Conservation (phyloP, 2,113 vertebrate genomes). For the Alexandromys fortis region DNA sequence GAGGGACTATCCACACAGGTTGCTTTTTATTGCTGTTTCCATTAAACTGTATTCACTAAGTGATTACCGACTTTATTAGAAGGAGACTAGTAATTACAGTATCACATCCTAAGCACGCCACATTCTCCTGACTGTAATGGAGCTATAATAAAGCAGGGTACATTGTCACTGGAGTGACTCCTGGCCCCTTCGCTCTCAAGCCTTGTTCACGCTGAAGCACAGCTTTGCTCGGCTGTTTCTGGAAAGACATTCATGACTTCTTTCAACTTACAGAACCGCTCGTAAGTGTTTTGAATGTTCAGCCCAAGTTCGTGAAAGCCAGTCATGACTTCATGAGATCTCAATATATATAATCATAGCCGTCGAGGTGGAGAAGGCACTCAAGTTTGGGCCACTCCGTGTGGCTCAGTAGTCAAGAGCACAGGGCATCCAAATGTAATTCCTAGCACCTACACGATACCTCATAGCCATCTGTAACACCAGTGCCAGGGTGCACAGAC, state of each 20-base stretch:
- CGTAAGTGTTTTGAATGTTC: background rate
- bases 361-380: background rate
- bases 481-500: background rate
- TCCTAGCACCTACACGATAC: background rate
- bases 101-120: background rate
- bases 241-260: background rate
- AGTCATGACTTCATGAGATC: background rate
- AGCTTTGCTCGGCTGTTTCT: background rate
- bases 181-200: background rate
- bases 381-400: background rate
- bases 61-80: background rate
- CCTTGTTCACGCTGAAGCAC: background rate
- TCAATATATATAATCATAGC: background rate
- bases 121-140: background rate
- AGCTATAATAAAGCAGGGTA: constrained; percentile 24
- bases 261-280: background rate
- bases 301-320: background rate
- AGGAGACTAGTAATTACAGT: constrained; percentile 16
- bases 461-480: background rate
- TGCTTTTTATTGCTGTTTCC: constrained; percentile 24
- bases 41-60: constrained; percentile 7
- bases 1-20: background rate
- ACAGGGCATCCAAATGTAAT: background rate
- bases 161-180: background rate
- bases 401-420: background rate